A percentile compares a stretch with the other conserved stretches of the same genome.
Conservation (phyloP, 2,888 invertebrate genomes). For the Brassicogethes aeneus region DNA sequence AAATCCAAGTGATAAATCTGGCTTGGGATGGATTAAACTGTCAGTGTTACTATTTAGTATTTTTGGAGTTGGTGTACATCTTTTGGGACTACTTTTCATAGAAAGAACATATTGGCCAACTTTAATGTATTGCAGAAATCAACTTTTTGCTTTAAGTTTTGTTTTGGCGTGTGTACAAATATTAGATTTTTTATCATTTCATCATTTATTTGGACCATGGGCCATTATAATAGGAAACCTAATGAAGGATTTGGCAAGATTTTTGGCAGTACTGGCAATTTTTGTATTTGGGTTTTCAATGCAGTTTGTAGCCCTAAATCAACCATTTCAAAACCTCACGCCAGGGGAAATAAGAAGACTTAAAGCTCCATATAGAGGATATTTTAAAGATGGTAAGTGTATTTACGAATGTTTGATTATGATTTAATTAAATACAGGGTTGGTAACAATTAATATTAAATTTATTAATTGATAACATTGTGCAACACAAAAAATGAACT, state of each 20-base stretch:
- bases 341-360: constrained; percentile 53
- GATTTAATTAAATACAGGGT: constrained; percentile 1
- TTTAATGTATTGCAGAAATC: constrained; percentile 90
- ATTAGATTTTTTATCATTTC: constrained; percentile 95
- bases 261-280: constrained; percentile 93
- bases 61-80: constrained; percentile 83
- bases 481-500: too few species aligned
- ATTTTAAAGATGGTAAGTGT: constrained; percentile 69
- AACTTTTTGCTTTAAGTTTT: constrained; percentile 91
- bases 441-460: neutral
- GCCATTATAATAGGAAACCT: constrained; percentile 97
- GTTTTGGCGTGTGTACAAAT: constrained; percentile 96
- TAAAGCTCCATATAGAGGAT: constrained; percentile 18
- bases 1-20: constrained; percentile 95
- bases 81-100: constrained; percentile 65
- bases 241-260: constrained; percentile 90
- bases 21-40: constrained; percentile 89
- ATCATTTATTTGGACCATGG: constrained; percentile 99
- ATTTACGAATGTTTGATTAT: constrained; percentile 8
- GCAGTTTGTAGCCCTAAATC: constrained; percentile 92
- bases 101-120: constrained; percentile 70
- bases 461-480: too few species aligned
- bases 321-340: constrained; percentile 71
- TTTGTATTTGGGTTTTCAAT: constrained; percentile 99
- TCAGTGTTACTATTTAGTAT: constrained; percentile 80